Evolutionary conservation across 1,140 invertebrate species (phyloP), one percentile per base, ranked within the genome.

Genomic region (Augochlora pura): DNA sequence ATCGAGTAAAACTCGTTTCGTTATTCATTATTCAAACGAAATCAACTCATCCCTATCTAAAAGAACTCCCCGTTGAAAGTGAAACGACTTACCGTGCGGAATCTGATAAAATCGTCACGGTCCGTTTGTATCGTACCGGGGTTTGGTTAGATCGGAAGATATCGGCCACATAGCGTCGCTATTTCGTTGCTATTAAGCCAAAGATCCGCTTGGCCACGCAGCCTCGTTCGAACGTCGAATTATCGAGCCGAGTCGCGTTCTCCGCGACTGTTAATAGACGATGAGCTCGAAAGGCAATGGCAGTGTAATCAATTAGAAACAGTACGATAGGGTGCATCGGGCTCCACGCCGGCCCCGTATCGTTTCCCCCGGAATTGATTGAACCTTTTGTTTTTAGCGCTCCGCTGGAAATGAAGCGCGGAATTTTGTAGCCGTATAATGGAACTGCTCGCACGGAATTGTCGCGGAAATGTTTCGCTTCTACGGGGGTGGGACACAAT

Each of bases 211-310:
- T 60, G 66, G 67, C 71, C 25, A 52, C 18, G 42, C 3, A 21
- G 52, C 27, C 12, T 72, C 59, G 71, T 54, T 80, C 46, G 67
- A 72, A 63, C 42, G 23, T 32, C 39, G 21, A 32, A 42, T 65
- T 23, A 80, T 23, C 54, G 21, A 21, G n/a, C 54, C 54, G n/a
- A 57, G 54, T n/a, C 54, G 54, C 54, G 18, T n/a, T 8, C n/a
- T n/a, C n/a, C 54, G 9, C 21, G 54, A 57, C 21, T n/a, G n/a
- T 57, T n/a, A 57, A 57, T 57, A 21, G 54, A 57, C 54, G 54
- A 57, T n/a, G 54, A 57, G 9, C 21, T 21, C n/a, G 54, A n/a
- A 57, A 57, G 21, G 21, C 54, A 57, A n/a, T n/a, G 54, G 21
- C 54, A n/a, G 54, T n/a, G 54, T 57, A 57, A 57, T 57, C 54